These are phyloP conservation scores for Amblyjoppa proteus DNA, from an alignment of 2,888 invertebrate species.

Conservation along the genomic window DNA sequence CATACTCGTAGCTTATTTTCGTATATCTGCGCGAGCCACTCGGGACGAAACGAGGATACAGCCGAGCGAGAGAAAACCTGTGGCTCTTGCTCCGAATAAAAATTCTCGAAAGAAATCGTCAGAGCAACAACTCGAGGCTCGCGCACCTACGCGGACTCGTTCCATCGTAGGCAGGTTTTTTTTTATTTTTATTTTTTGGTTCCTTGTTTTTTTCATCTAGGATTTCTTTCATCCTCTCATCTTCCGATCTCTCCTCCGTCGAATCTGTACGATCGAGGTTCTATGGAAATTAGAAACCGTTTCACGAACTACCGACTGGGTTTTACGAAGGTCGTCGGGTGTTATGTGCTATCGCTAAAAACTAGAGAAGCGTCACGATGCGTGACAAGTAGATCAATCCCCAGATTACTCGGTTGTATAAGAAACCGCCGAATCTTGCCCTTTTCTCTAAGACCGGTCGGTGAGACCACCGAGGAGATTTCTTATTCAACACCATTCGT, in stretches of 20 bases:
- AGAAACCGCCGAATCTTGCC: slow-evolving; percentile 28
- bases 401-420: slow-evolving; percentile 33
- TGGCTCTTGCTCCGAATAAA: slow-evolving; percentile 43
- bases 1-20: slow-evolving; percentile 8
- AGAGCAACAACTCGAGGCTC: slow-evolving; percentile 29
- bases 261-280: slow-evolving; percentile 53
- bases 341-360: slow-evolving; percentile 49
- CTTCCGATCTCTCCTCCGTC: slow-evolving; percentile 68
- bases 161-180: slow-evolving; percentile 42
- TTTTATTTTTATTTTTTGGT: slow-evolving; percentile 13
- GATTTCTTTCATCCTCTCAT: slow-evolving; percentile 44
- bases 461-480: slow-evolving; percentile 24
- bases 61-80: slow-evolving; percentile 36
- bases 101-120: slow-evolving; percentile 42
- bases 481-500: slow-evolving; percentile 33
- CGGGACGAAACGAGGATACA: slow-evolving; percentile 32
- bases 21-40: slow-evolving; percentile 9
- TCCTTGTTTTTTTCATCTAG: slow-evolving; percentile 24
- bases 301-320: slow-evolving; percentile 56
- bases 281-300: slow-evolving; percentile 65
- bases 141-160: slow-evolving; percentile 62
- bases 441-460: slow-evolving; percentile 45
- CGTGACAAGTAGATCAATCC: slow-evolving; percentile 76
- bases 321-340: slow-evolving; percentile 58
- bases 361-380: slow-evolving; percentile 67